Conservation (phyloP, 2,888 invertebrate genomes). For the Lasioglossum marginatum region DNA sequence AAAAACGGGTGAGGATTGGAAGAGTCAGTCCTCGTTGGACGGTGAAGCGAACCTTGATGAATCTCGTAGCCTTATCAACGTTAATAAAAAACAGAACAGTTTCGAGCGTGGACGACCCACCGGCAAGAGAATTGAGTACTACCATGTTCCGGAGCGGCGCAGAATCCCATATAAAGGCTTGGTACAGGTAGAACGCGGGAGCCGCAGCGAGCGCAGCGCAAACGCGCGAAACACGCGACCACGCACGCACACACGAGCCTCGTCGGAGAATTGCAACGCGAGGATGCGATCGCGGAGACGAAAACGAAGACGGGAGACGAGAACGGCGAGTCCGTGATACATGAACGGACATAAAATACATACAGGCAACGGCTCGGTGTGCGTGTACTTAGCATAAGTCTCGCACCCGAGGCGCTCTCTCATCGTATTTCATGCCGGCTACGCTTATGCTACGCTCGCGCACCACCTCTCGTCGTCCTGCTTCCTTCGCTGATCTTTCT, state of each 20-base stretch:
- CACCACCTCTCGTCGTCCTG: conserved; percentile 46
- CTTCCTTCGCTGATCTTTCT: conserved; percentile 46
- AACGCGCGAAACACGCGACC: conserved; percentile 64
- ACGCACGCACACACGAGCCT: conserved; percentile 38
- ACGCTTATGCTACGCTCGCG: conserved; percentile 63
- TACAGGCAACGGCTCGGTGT: conserved; percentile 64
- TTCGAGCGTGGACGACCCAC: conserved; percentile 22
- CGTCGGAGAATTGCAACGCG: conserved; percentile 8
- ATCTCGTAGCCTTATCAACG: background rate
- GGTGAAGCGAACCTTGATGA: background rate
- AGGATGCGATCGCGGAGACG: conserved; percentile 17
- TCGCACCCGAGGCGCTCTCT: conserved; percentile 82
- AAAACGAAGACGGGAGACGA: conserved; percentile 54
- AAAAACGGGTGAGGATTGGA: background rate
- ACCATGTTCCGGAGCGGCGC: conserved; percentile 38
- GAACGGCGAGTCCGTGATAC: conserved; percentile 48
- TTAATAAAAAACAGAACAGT: conserved; percentile 23
- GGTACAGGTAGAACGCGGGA: conserved; percentile 59
- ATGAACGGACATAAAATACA: conserved; percentile 64
- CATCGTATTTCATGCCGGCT: conserved; percentile 82
- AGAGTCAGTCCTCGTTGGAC: background rate
- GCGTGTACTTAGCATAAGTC: conserved; percentile 83
- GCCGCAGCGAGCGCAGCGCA: conserved; percentile 51
- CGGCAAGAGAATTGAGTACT: conserved; percentile 33
- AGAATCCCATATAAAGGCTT: conserved; percentile 61